Conservation (phyloP, 2,888 invertebrate species). For the Athalia circularis region DNA sequence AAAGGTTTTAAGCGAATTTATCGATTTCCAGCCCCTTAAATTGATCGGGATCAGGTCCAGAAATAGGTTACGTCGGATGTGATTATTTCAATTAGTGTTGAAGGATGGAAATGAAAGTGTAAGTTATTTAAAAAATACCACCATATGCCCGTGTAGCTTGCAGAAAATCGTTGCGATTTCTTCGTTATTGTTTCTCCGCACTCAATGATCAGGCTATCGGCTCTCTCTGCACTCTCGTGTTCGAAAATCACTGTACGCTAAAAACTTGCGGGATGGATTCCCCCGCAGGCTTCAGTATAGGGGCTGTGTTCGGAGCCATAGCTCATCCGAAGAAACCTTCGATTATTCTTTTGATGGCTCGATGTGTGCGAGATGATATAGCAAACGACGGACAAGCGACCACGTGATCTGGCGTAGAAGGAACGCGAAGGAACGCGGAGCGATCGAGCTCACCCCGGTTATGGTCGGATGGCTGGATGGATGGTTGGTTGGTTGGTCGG, state of each 20-base stretch:
- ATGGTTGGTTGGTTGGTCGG: neutral
- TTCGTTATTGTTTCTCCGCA: too few species aligned
- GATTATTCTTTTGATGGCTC: constrained; percentile 33
- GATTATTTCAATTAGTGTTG: too few species aligned
- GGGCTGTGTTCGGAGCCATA: constrained; percentile 13
- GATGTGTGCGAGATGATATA: constrained; percentile 11
- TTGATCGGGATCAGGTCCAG: constrained; percentile 15
- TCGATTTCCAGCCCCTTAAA: constrained; percentile 33
- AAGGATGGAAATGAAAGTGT: too few species aligned
- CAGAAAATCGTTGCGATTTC: too few species aligned
- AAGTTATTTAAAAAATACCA: too few species aligned
- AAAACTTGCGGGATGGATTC: neutral
- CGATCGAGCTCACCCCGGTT: constrained; percentile 28
- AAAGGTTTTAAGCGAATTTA: constrained; percentile 39
- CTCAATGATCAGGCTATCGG: too few species aligned
- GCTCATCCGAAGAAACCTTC: constrained; percentile 37
- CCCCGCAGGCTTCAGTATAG: neutral
- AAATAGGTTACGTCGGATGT: too few species aligned
- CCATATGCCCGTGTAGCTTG: too few species aligned
- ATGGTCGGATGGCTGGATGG: constrained; percentile 12
- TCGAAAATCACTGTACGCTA: neutral
- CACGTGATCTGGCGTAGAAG: constrained; percentile 28
- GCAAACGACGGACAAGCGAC: neutral
- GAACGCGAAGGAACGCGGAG: constrained; percentile 38
- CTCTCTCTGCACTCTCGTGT: neutral